Conservation (phyloP, 2,888 invertebrate species). For the Ditylenchus weischeri region DNA sequence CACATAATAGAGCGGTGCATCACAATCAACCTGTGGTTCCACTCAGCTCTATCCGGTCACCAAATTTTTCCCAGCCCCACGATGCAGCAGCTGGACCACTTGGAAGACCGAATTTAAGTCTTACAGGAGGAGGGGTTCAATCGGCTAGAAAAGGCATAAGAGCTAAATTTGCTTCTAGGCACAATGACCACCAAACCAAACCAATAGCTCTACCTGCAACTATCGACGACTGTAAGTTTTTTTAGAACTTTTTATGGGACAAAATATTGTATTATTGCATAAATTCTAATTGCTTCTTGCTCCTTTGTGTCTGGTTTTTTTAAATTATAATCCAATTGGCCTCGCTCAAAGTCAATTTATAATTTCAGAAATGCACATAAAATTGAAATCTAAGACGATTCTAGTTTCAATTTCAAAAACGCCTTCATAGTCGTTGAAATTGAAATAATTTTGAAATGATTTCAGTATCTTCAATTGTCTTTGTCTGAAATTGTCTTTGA, state of each 20-base stretch:
- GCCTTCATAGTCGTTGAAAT: too few relatives aligned
- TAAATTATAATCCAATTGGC: too few relatives aligned
- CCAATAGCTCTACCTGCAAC: constrained; percentile 28
- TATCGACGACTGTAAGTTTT: constrained; percentile 14
- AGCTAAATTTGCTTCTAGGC: constrained; percentile 34
- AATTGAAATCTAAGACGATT: too few relatives aligned
- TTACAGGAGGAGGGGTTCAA: neutral
- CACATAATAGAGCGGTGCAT: neutral
- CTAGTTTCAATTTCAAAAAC: too few relatives aligned
- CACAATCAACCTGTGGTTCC: neutral
- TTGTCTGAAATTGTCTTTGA: too few relatives aligned
- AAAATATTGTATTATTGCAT: neutral
- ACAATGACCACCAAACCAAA: constrained; percentile 16
- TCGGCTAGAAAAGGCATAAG: neutral
- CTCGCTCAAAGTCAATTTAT: too few relatives aligned
- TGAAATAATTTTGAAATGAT: too few relatives aligned
- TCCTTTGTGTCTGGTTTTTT: too few relatives aligned
- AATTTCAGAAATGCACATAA: too few relatives aligned
- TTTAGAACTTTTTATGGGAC: too few relatives aligned
- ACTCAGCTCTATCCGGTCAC: neutral
- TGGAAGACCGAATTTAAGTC: neutral
- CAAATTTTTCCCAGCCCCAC: neutral
- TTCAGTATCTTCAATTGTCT: too few relatives aligned
- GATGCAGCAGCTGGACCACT: neutral
- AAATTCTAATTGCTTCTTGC: neutral